Percentiles rank a stretch among this genome's conserved stretches.
These are phyloP conservation scores for Fregata magnificens DNA, from an alignment of 2,113 vertebrate genomes.

Conservation along the genomic window DNA sequence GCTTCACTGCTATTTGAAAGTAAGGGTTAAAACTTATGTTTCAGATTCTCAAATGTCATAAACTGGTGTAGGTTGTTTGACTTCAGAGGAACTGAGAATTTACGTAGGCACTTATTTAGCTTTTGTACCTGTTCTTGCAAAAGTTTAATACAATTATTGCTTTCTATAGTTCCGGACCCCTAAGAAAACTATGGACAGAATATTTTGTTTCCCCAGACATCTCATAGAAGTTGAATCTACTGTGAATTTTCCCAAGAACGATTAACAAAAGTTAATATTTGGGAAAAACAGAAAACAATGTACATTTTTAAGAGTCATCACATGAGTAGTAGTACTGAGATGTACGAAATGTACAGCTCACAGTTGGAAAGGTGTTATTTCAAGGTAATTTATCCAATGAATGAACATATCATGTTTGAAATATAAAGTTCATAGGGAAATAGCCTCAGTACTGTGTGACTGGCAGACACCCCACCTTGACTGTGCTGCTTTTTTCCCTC, in stretches of 20 bases:
- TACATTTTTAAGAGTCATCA: neutral
- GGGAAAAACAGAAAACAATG: neutral
- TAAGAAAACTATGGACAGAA: neutral
- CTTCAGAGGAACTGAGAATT: neutral
- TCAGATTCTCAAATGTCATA: neutral
- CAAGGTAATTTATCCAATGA: neutral
- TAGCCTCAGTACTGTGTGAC: neutral
- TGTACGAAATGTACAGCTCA: neutral
- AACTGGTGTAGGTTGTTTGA: neutral
- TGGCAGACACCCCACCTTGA: neutral
- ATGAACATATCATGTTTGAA: neutral
- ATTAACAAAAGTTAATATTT: neutral
- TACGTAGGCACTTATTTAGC: neutral
- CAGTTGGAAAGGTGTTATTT: neutral
- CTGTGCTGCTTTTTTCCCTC: neutral
- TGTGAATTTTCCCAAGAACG: neutral
- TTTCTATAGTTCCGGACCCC: neutral
- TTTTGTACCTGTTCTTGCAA: neutral
- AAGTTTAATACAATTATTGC: neutral
- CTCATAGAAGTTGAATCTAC: neutral
- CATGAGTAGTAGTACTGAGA: neutral
- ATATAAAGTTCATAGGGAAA: neutral
- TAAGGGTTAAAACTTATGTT: neutral
- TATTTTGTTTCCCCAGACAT: neutral
- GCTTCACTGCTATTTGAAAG: neutral